Evolutionary conservation across 2,113 vertebrate genomes (phyloP), one percentile per base, ranked within the genome.

Genomic region (Hippopotamus amphibius): DNA sequence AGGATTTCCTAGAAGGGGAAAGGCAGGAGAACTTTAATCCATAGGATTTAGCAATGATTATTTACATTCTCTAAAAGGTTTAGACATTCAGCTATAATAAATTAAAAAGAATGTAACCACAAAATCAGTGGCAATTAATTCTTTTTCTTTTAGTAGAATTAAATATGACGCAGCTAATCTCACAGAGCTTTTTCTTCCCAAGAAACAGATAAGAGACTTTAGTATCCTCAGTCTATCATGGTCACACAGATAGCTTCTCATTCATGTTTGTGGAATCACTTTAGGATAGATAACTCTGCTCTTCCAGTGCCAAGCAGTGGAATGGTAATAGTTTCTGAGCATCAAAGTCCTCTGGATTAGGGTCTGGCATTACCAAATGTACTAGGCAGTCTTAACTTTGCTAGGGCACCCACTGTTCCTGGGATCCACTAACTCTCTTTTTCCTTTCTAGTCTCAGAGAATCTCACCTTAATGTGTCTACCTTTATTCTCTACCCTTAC

Each of bases 121-220:
- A 90, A 95, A 95, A 81, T 61, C 21, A 77, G 6, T 84, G 43
- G 28, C 61, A 61, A 93, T 37, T 24, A 91, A 88, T 81, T 17
- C 11, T 89, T 88, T 79, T 86, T 94, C 65, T 92, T 92, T 92
- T 46, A 80, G 46, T 91, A 96, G 92, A 87, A 86, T 76, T 96
- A 89, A 91, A 66, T 63, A 66, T 76, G 13, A 93, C 24, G 89
- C 82, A 88, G 21, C 30, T 90, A 11, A 79, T 85, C 13, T 90
- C 66, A 77, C 3, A 21, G 80, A 41, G 19, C 55, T 93, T 41
- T 59, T 93, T 93, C 30, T 71, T 88, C 72, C 22, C 48, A 71
- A 71, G 26, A 72, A 81, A 96, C 12, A 96, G 57, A 61, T 71
- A 86, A 96, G 15, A 26, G 10, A 3, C n/a, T 86, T 96, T 79